Percentiles rank a stretch among this genome's conserved stretches.
These are phyloP conservation scores for Ferrisia virgata DNA, from an alignment of 2,888 invertebrate species.

Conservation along the genomic window DNA sequence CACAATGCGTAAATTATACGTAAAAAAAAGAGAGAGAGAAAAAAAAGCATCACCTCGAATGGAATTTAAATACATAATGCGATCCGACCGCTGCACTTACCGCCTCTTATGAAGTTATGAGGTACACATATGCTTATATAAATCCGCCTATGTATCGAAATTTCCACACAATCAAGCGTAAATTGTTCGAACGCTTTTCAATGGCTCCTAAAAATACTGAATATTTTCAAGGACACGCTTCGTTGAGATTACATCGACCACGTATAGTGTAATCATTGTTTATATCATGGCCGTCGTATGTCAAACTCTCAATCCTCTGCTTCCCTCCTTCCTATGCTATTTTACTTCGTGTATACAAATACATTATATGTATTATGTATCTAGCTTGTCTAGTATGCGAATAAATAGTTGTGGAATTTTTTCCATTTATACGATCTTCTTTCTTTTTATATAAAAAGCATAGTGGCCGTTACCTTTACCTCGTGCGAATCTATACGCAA, in stretches of 20 bases:
- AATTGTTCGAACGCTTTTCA: slow-evolving; percentile 28
- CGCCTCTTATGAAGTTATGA: not conserved
- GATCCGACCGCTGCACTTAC: not conserved
- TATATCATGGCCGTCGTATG: slow-evolving; percentile 28
- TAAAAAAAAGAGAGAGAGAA: no score
- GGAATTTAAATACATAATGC: not conserved
- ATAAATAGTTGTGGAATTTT: not conserved
- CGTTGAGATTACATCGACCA: slow-evolving; percentile 28
- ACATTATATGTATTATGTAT: not conserved
- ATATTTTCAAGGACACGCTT: slow-evolving; percentile 22
- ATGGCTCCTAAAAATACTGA: slow-evolving; percentile 10
- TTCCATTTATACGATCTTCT: not conserved
- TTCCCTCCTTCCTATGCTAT: not conserved
- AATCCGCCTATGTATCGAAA: slow-evolving; percentile 20
- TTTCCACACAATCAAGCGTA: slow-evolving; percentile 29
- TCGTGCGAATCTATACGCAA: not conserved
- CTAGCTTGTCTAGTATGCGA: not conserved
- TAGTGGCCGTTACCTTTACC: not conserved
- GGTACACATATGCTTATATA: no score
- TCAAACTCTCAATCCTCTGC: not conserved
- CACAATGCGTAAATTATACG: no score
- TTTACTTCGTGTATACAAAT: not conserved
- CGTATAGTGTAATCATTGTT: slow-evolving; percentile 20
- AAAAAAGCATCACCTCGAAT: not conserved
- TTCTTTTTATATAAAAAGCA: not conserved